These are phyloP conservation scores for Enteromius argenteus DNA, from an alignment of 2,797 vertebrate genomes.

Conservation along the genomic window DNA sequence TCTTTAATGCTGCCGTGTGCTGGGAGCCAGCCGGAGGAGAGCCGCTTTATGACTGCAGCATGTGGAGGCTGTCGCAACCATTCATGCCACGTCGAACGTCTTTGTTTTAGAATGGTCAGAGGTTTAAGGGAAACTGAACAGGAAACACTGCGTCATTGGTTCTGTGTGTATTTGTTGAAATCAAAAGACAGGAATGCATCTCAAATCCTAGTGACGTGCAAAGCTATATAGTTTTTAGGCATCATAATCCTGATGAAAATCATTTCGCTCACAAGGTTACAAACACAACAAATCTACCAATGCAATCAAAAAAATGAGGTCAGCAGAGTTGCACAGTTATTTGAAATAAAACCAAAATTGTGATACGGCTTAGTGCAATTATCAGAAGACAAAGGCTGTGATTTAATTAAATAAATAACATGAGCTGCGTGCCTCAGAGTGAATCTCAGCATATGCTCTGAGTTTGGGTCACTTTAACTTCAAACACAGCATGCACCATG, in stretches of 20 bases:
- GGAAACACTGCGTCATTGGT: constrained; percentile 11
- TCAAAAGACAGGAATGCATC: neutral
- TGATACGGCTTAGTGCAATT: neutral
- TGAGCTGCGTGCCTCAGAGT: neutral
- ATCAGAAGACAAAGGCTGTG: neutral
- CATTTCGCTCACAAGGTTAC: neutral
- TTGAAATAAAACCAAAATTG: neutral
- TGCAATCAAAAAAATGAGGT: neutral
- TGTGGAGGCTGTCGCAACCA: constrained; percentile 28
- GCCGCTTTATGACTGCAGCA: constrained; percentile 47
- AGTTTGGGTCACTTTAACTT: neutral
- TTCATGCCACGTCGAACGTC: constrained; percentile 7
- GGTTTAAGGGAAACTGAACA: constrained; percentile 39
- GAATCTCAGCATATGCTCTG: neutral
- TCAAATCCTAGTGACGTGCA: neutral
- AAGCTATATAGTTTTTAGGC: neutral
- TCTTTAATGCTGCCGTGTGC: constrained; percentile 57
- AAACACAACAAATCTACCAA: neutral
- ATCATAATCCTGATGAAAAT: neutral
- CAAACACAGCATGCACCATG: neutral
- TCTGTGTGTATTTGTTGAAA: neutral
- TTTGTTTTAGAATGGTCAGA: constrained; percentile 37
- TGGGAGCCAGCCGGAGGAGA: constrained; percentile 48
- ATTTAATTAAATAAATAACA: constrained; percentile 3
- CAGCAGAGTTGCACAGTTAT: neutral